These are phyloP conservation scores for Nezara viridula DNA, from an alignment of 2,888 invertebrate species.

Conservation along the genomic window DNA sequence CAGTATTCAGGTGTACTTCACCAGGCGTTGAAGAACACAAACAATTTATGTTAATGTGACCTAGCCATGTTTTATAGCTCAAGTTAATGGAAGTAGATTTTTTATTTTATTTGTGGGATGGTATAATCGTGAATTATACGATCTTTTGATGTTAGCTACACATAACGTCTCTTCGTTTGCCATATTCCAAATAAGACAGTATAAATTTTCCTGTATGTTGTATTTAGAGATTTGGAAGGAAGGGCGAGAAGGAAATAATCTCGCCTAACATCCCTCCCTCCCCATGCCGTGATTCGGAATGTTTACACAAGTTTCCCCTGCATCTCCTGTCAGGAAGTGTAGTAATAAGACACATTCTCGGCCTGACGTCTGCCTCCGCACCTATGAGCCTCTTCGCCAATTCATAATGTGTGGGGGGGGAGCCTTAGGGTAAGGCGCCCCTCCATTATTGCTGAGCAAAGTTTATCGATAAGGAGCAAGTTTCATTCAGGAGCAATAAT, in stretches of 20 bases:
- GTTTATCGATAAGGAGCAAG: conserved; percentile 42
- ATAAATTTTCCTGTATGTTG: neutral
- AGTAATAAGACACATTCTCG: conserved; percentile 43
- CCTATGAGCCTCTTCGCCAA: conserved; percentile 19
- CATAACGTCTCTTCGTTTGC: no score
- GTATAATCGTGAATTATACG: no score
- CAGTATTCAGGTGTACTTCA: no score
- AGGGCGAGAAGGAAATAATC: neutral
- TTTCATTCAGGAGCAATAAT: conserved; percentile 36
- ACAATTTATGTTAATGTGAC: no score
- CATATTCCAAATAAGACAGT: no score
- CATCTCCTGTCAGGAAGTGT: conserved; percentile 8
- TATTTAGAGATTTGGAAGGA: neutral
- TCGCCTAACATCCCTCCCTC: neutral
- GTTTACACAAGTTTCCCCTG: conserved; percentile 29
- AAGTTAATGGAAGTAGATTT: no score
- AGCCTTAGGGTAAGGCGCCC: neutral
- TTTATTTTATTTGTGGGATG: no score
- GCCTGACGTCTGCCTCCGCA: neutral
- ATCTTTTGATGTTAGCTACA: no score
- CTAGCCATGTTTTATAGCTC: no score
- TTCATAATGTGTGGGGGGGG: conserved; percentile 8
- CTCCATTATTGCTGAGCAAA: conserved; percentile 30
- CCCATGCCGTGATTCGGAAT: neutral
- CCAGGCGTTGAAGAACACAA: no score